phyloP scores from a whole-genome alignment of 2,888 invertebrate genomes.

The Agonopterix alstromeriana region DNA sequence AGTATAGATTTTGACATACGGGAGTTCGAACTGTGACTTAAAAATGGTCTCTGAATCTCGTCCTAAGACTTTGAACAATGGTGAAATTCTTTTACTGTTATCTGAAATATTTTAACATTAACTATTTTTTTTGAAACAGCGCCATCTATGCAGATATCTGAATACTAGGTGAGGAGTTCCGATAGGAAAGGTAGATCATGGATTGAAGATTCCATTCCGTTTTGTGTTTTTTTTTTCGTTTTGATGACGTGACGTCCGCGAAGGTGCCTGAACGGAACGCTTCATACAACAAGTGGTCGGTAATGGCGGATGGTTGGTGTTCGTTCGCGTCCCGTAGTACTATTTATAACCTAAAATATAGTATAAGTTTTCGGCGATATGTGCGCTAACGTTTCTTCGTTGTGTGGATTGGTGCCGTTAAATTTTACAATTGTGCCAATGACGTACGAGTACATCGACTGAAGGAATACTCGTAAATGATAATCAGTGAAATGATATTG shows the following conservation, averaged over 20 bases:
- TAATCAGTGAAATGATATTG: conserved; percentile 76
- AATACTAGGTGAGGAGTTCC: background rate
- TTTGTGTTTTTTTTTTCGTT: conserved; percentile 34
- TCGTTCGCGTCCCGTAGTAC: conserved; percentile 72
- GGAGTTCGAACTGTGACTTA: no score
- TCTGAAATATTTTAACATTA: background rate
- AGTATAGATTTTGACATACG: no score
- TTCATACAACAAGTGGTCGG: conserved; percentile 58
- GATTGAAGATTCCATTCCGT: conserved; percentile 16
- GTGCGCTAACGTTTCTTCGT: conserved; percentile 72
- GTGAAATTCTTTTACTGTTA: conserved; percentile 4
- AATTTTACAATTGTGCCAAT: conserved; percentile 69
- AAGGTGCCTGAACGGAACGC: conserved; percentile 41
- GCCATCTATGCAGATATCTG: conserved; percentile 4
- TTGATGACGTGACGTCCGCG: conserved; percentile 70
- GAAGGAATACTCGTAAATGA: conserved; percentile 60
- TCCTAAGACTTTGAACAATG: no score
- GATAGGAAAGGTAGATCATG: conserved; percentile 2
- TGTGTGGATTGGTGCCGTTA: conserved; percentile 72
- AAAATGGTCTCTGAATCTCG: no score
- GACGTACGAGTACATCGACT: conserved; percentile 66
- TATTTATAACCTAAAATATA: conserved; percentile 78
- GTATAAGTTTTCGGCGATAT: conserved; percentile 77
- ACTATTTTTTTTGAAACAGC: background rate
- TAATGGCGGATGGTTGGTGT: conserved; percentile 76